Percentiles rank a stretch among this genome's conserved stretches.
Conservation (phyloP, 2,797 vertebrate genomes). For the Poliocrania exsul region DNA sequence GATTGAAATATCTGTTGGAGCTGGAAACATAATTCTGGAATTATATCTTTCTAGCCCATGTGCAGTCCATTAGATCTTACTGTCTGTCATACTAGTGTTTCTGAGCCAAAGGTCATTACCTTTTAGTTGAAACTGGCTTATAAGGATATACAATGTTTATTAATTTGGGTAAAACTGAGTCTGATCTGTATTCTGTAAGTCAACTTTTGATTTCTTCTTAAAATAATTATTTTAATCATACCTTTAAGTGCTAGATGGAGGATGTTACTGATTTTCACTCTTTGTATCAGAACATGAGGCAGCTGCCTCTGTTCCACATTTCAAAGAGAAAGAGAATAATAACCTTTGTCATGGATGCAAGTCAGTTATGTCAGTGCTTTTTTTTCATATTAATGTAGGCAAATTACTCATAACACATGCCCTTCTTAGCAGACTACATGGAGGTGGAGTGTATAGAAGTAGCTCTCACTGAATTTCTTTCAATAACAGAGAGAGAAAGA, state of each 20-base stretch:
- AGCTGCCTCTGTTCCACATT: background rate
- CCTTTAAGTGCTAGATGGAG: background rate
- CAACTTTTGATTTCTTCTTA: background rate
- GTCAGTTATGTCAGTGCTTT: background rate
- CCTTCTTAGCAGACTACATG: background rate
- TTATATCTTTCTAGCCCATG: background rate
- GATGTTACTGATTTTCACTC: background rate
- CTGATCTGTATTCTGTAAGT: background rate
- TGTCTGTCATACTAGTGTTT: background rate
- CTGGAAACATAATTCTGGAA: background rate
- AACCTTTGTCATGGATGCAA: background rate
- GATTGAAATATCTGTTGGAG: background rate
- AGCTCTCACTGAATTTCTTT: background rate
- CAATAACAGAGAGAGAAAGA: background rate
- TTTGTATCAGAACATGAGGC: background rate
- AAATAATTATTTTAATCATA: background rate
- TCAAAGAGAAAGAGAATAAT: background rate
- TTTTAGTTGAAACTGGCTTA: background rate
- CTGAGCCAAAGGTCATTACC: background rate
- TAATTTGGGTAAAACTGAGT: background rate
- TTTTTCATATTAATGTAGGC: background rate
- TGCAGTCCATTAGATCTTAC: background rate
- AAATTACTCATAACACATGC: background rate
- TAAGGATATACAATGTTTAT: background rate
- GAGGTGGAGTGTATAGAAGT: background rate